Percentiles rank a stretch among this genome's conserved stretches.
phyloP scores from a whole-genome alignment of 2,113 vertebrate species.

The Penelope pileata region DNA sequence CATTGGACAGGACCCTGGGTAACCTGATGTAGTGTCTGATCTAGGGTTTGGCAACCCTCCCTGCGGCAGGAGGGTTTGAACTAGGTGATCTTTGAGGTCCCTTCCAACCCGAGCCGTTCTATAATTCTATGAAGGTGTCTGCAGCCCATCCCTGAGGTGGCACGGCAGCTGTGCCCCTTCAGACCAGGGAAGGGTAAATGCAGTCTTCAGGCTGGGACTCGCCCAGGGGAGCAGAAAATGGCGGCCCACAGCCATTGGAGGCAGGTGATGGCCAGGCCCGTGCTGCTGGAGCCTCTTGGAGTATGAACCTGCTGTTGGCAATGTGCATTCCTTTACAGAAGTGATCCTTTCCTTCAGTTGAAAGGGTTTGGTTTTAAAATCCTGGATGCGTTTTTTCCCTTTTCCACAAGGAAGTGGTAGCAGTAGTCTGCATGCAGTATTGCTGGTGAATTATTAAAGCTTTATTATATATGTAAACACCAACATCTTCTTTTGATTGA shows the following conservation, averaged over 20 bases:
- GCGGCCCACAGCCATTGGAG: too few species aligned
- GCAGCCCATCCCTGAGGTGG: accelerated
- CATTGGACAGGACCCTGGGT: too few species aligned
- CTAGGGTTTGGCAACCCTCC: too few species aligned
- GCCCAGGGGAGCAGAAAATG: not conserved
- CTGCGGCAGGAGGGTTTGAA: too few species aligned
- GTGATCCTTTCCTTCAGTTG: not conserved
- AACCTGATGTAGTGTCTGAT: too few species aligned
- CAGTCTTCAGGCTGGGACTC: not conserved
- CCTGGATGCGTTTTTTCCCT: not conserved
- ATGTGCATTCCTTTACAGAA: not conserved
- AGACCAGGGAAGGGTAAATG: not conserved
- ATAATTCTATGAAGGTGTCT: too few species aligned
- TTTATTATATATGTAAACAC: slow-evolving; percentile 43
- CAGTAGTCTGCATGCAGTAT: not conserved
- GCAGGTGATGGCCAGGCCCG: accelerated
- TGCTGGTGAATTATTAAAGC: slow-evolving; percentile 51
- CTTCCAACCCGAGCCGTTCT: too few species aligned
- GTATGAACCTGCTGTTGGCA: not conserved
- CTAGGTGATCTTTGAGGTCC: too few species aligned
- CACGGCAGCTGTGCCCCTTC: accelerated
- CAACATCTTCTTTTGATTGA: slow-evolving; percentile 43
- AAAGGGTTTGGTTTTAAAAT: not conserved
- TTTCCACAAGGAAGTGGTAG: not conserved
- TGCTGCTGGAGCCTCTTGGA: not conserved